A percentile compares a stretch with the other conserved stretches of the same genome.
phyloP scores from a whole-genome alignment of 2,113 vertebrate species.

The Ceyx melanurus region DNA sequence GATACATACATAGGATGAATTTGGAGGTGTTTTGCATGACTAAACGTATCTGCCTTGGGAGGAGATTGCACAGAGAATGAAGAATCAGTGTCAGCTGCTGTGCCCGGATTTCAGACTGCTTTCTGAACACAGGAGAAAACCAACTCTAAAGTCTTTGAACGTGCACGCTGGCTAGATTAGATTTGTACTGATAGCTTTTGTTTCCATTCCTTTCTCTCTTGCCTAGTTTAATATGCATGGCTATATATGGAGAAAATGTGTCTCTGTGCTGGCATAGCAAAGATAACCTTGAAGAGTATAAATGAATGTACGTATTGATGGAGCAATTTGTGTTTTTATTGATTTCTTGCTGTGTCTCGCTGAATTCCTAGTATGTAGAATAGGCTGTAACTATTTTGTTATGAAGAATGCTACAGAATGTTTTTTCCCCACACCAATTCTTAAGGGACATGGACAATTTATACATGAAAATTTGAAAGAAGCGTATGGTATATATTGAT shows the following conservation, averaged over 20 bases:
- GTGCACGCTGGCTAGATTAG: slow-evolving; percentile 46
- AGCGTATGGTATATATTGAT: slow-evolving; percentile 12
- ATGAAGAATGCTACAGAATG: slow-evolving; percentile 51
- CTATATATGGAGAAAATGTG: slow-evolving; percentile 64
- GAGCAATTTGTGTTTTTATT: slow-evolving; percentile 78
- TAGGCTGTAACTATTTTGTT: slow-evolving; percentile 62
- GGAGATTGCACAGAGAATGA: background rate
- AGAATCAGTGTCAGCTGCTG: background rate
- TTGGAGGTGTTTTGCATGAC: background rate
- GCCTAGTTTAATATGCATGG: slow-evolving; percentile 57
- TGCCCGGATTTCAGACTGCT: background rate
- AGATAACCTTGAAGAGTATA: slow-evolving; percentile 80
- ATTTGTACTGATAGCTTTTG: slow-evolving; percentile 59
- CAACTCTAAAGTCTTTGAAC: slow-evolving; percentile 32
- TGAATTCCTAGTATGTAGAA: slow-evolving; percentile 68
- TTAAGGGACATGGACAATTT: slow-evolving; percentile 53
- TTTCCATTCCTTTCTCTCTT: slow-evolving; percentile 47
- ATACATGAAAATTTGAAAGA: slow-evolving; percentile 41
- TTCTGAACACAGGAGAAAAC: background rate
- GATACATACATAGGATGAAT: background rate
- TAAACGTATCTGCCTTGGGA: background rate
- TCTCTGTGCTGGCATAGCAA: slow-evolving; percentile 56
- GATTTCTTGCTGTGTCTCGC: slow-evolving; percentile 69
- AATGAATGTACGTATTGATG: slow-evolving; percentile 76
- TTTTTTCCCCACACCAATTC: slow-evolving; percentile 27